Evolutionary conservation across 2,113 vertebrate genomes (phyloP).

Genomic region (Pachypanchax playfairii): DNA sequence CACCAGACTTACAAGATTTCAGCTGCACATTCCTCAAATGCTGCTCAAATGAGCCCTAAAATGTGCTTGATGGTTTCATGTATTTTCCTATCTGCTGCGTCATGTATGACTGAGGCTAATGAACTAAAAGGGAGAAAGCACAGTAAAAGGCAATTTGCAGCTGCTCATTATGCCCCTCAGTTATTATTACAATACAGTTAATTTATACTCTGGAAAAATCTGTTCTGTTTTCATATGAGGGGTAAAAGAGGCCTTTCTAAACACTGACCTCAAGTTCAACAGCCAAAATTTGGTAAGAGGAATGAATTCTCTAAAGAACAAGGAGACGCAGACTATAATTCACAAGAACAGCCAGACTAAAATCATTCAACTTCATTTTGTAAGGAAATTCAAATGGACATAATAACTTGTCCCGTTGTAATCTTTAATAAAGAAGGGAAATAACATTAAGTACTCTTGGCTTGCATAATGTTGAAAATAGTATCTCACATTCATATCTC

Average conservation of each 20-base stretch:
- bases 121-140: constrained; percentile 50
- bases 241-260: constrained; percentile 40
- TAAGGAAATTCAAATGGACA: constrained; percentile 54
- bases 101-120: constrained; percentile 64
- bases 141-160: constrained; percentile 61
- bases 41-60: constrained; percentile 70
- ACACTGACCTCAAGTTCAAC: constrained; percentile 35
- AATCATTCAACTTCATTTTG: constrained; percentile 47
- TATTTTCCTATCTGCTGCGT: constrained; percentile 55
- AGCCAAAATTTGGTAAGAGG: constrained; percentile 25
- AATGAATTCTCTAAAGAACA: constrained; percentile 30
- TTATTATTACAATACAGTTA: constrained; percentile 51
- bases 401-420: constrained; percentile 52
- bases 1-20: constrained; percentile 48
- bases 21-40: constrained; percentile 54
- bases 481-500: constrained; percentile 34
- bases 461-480: constrained; percentile 42
- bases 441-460: constrained; percentile 60
- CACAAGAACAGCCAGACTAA: constrained; percentile 48
- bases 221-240: constrained; percentile 14
- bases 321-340: constrained; percentile 44
- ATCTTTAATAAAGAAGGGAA: constrained; percentile 47
- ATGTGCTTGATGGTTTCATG: constrained; percentile 53
- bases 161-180: constrained; percentile 48
- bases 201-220: constrained; percentile 43